phyloP scores from a whole-genome alignment of 2,797 vertebrate genomes.

The Phrynocephalus forsythii region DNA sequence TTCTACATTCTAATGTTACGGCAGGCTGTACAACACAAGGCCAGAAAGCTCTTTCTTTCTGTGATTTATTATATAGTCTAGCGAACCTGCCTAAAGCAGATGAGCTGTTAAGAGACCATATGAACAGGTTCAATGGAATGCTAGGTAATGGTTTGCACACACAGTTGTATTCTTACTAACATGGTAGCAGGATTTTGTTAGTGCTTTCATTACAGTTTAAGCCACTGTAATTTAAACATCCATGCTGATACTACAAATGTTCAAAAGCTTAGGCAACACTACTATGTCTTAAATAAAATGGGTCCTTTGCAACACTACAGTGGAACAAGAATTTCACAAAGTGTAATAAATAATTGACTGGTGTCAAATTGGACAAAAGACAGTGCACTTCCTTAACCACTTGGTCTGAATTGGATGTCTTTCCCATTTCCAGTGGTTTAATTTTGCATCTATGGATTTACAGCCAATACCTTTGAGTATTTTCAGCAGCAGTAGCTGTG shows the following conservation, averaged over 20 bases:
- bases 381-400: conserved; percentile 48
- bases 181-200: conserved; percentile 60
- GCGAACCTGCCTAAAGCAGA: conserved; percentile 92
- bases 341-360: conserved; percentile 47
- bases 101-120: conserved; percentile 86
- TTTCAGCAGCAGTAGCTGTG: conserved; percentile 8
- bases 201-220: conserved; percentile 54
- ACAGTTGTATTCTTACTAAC: conserved; percentile 61
- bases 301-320: conserved; percentile 44
- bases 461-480: conserved; percentile 7
- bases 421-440: background rate
- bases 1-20: conserved; percentile 83
- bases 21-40: conserved; percentile 80
- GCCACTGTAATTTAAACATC: conserved; percentile 3
- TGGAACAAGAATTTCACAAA: conserved; percentile 46
- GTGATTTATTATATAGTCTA: conserved; percentile 90
- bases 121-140: conserved; percentile 79
- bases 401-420: conserved; percentile 42
- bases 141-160: conserved; percentile 72
- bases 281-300: conserved; percentile 42
- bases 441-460: conserved; percentile 28
- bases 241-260: conserved; percentile 46
- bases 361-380: conserved; percentile 60
- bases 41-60: conserved; percentile 84
- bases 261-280: conserved; percentile 29